Percentiles rank a stretch among this genome's conserved stretches.
phyloP scores from a whole-genome alignment of 2,797 vertebrate genomes.

The Potorous gilbertii region DNA sequence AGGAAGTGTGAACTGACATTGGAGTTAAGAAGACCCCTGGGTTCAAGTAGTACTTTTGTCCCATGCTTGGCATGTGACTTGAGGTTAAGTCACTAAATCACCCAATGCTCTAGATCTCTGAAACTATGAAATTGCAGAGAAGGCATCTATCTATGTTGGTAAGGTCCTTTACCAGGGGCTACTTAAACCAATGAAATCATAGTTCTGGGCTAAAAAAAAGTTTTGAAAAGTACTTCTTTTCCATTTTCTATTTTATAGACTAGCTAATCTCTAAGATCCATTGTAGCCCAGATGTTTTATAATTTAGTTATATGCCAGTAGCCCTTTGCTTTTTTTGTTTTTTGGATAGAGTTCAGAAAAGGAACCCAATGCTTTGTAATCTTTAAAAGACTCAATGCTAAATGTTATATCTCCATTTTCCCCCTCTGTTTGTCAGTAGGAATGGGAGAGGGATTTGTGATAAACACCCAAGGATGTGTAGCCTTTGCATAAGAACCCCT shows the following conservation, averaged over 20 bases:
- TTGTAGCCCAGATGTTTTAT: background rate
- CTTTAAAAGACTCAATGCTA: background rate
- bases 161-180: background rate
- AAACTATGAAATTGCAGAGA: background rate
- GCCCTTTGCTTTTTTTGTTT: background rate
- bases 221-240: background rate
- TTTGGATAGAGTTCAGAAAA: background rate
- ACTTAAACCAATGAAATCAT: background rate
- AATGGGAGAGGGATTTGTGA: constrained; percentile 17
- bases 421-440: background rate
- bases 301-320: background rate
- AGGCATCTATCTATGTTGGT: background rate
- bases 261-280: background rate
- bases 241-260: background rate
- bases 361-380: background rate
- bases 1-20: background rate
- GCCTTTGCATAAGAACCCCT: background rate
- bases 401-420: background rate
- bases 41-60: background rate
- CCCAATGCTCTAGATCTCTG: background rate
- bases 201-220: background rate
- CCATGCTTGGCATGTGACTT: background rate
- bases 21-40: background rate
- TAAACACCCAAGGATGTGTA: constrained; percentile 28
- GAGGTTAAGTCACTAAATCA: background rate